Base-by-base conservation (phyloP, 1,140 invertebrate species). In the Solenopsis fugax region DNA sequence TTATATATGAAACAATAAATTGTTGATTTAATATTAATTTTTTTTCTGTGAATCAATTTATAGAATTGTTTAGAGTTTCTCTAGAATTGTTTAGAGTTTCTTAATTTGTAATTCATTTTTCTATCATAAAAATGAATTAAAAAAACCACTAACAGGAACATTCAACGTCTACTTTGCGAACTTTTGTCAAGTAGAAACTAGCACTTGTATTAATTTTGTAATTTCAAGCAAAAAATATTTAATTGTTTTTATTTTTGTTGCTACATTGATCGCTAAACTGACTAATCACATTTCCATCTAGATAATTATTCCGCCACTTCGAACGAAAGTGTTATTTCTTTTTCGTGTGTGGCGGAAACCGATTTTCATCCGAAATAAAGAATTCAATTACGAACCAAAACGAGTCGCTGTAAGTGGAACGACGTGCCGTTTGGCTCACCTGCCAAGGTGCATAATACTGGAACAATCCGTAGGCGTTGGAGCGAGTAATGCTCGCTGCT, bases 391-490 rank as follows among this genome's bases (percentile, higher is more conserved):
- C 60, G 52, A 62, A 52, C 62, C 58, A 85, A 90, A 88, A 90
- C 72, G 77, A 48, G 80, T 85, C 90, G 86, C 89, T 87, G 87
- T 88, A 88, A 90, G 81, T 60, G 78, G 80, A 91, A 92, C 78
- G 88, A 89, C 90, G 54, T 72, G 89, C 85, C 88, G 87, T 91
- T 88, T 81, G 80, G 89, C 89, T 92, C 92, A 93, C 91, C 92
- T 93, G 92, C 91, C 92, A 89, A 67, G 85, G 54, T n/a, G 62
- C 85, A 91, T 84, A 91, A 93, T 93, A 90, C 88, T 91, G 89
- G 91, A 93, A 93, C 91, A 93, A 93, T 92, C 85, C 89, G 91
- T 91, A 90, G 91, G 92, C 91, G 92, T 89, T 56, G 86, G 81
- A 86, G 50, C 84, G 86, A 88, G 76, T 89, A 87, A 89, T 81